Conservation (phyloP, 2,888 invertebrate species). For the Buathra laborator region DNA sequence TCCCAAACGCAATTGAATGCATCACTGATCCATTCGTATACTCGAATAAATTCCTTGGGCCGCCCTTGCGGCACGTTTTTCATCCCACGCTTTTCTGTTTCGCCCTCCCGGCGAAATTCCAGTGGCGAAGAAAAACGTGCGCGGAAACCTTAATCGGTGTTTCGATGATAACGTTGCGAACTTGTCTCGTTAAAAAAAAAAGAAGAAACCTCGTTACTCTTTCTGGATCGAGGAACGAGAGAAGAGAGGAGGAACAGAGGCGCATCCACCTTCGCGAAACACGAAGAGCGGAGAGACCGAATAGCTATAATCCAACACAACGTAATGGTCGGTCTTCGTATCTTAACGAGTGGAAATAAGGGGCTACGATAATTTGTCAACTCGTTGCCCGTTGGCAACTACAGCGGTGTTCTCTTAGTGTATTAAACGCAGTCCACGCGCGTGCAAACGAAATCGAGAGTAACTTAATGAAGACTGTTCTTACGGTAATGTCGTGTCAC, state of each 20-base stretch:
- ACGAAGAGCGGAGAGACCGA: neutral
- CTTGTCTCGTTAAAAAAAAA: neutral
- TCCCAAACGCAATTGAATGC: neutral
- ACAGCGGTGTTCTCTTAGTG: neutral
- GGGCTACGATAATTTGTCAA: slow-evolving; percentile 30
- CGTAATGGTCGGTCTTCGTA: slow-evolving; percentile 30
- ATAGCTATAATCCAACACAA: neutral
- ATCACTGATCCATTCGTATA: neutral
- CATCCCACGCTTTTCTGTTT: neutral
- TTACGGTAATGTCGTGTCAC: no score
- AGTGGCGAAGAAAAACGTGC: neutral
- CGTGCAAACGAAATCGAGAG: neutral
- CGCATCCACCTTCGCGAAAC: neutral
- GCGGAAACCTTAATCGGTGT: neutral
- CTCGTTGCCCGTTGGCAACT: neutral
- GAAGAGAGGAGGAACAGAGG: neutral
- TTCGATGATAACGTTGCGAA: slow-evolving; percentile 4
- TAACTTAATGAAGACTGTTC: neutral
- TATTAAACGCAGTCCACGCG: no score
- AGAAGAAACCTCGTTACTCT: slow-evolving; percentile 1
- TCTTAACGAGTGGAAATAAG: slow-evolving; percentile 35
- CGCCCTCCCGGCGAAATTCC: neutral
- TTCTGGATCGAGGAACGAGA: neutral
- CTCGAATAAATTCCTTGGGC: neutral
- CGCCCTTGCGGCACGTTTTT: neutral